These are phyloP conservation scores for Anniella stebbinsi DNA, from an alignment of 2,797 vertebrate genomes.

Conservation along the genomic window DNA sequence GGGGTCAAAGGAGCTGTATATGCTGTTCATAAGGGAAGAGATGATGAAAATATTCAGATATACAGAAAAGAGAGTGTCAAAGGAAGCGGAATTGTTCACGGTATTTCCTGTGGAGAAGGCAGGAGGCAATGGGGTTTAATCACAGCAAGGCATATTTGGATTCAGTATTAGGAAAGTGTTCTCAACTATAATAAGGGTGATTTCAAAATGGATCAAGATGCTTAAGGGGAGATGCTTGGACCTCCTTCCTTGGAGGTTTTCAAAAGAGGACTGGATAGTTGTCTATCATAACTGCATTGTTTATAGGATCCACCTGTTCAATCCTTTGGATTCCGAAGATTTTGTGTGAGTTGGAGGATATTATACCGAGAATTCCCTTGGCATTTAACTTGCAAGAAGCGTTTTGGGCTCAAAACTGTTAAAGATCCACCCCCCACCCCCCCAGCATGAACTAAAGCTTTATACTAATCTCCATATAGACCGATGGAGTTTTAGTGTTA, in stretches of 20 bases:
- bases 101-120: background rate
- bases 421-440: background rate
- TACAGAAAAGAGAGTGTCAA: background rate
- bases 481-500: too few relatives aligned
- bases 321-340: background rate
- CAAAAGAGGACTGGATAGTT: background rate
- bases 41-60: background rate
- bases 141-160: background rate
- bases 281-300: background rate
- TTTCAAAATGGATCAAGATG: background rate
- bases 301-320: background rate
- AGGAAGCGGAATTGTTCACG: background rate
- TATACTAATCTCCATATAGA: too few relatives aligned
- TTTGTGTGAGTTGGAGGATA: background rate
- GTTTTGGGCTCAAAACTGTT: background rate
- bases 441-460: too few relatives aligned
- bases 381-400: background rate
- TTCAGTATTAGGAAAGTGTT: background rate
- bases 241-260: background rate
- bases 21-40: background rate
- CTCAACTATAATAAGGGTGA: too few relatives aligned
- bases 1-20: background rate
- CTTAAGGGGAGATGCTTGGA: background rate
- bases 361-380: background rate
- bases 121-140: background rate